phyloP scores from a whole-genome alignment of 2,113 vertebrate genomes.

The Nipponia nippon region DNA sequence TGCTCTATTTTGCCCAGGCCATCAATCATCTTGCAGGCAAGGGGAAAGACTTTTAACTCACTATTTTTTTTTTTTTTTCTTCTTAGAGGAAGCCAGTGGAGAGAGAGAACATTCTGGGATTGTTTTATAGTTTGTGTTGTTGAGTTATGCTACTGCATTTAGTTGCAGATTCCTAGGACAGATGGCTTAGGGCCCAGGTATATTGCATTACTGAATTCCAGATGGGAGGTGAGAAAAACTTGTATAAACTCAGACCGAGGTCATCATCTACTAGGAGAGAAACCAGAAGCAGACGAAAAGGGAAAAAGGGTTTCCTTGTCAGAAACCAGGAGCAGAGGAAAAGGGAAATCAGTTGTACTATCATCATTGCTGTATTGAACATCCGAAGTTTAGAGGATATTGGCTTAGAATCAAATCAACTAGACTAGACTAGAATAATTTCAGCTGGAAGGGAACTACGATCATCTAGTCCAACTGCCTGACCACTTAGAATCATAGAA shows the following conservation, averaged over 20 bases:
- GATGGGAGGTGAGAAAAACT: background rate
- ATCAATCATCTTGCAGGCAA: background rate
- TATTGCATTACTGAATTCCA: background rate
- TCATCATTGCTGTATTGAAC: background rate
- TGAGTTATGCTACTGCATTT: background rate
- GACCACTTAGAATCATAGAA: background rate
- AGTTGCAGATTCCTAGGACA: background rate
- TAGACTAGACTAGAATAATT: background rate
- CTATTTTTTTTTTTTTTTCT: background rate
- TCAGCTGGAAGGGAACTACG: background rate
- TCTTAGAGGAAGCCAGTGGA: background rate
- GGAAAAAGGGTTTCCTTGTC: background rate
- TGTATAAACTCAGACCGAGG: background rate
- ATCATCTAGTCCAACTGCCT: background rate
- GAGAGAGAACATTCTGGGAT: background rate
- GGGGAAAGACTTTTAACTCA: background rate
- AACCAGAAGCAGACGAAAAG: background rate
- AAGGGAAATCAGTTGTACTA: background rate
- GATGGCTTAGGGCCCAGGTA: background rate
- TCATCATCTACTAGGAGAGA: background rate
- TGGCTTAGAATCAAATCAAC: background rate
- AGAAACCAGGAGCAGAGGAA: background rate
- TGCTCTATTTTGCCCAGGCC: background rate
- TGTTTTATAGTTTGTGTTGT: background rate
- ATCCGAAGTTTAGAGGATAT: background rate